Percentiles rank a stretch among this genome's conserved stretches.
phyloP scores from a whole-genome alignment of 2,113 vertebrate species.

The Oreotragus oreotragus region DNA sequence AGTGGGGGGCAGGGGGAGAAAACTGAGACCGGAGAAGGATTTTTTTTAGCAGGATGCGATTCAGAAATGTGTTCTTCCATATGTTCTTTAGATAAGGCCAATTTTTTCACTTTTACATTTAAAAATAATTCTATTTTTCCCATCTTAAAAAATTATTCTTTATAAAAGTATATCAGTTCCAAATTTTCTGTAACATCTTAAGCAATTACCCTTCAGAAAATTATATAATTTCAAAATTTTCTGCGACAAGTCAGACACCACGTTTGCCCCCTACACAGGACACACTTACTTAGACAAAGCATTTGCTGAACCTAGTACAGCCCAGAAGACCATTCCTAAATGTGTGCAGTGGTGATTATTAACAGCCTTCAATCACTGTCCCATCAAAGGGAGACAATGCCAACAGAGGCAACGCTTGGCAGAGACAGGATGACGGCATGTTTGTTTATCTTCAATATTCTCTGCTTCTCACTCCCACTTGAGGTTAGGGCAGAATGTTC shows the following conservation, averaged over 20 bases:
- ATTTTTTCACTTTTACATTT: conserved; percentile 66
- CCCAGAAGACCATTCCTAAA: background rate
- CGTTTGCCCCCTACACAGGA: background rate
- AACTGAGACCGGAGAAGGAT: conserved; percentile 38
- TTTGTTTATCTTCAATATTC: background rate
- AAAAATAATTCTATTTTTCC: conserved; percentile 69
- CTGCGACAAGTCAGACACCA: background rate
- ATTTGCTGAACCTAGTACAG: background rate
- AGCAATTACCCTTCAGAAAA: conserved; percentile 65
- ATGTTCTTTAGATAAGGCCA: conserved; percentile 73
- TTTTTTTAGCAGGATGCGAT: conserved; percentile 57
- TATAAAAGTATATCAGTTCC: conserved; percentile 56
- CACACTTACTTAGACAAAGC: background rate
- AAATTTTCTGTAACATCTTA: conserved; percentile 36
- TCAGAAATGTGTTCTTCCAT: conserved; percentile 72
- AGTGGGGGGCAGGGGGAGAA: conserved; percentile 7
- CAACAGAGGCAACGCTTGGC: background rate
- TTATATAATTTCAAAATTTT: conserved; percentile 59
- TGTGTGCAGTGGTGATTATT: background rate
- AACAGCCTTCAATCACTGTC: background rate
- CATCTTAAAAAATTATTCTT: conserved; percentile 65
- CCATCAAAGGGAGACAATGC: background rate
- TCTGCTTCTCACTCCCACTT: background rate
- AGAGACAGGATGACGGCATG: background rate
- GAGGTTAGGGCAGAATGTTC: background rate